Evolutionary conservation across 2,888 invertebrate genomes (phyloP).

Genomic region (Pemphredon lugubris): DNA sequence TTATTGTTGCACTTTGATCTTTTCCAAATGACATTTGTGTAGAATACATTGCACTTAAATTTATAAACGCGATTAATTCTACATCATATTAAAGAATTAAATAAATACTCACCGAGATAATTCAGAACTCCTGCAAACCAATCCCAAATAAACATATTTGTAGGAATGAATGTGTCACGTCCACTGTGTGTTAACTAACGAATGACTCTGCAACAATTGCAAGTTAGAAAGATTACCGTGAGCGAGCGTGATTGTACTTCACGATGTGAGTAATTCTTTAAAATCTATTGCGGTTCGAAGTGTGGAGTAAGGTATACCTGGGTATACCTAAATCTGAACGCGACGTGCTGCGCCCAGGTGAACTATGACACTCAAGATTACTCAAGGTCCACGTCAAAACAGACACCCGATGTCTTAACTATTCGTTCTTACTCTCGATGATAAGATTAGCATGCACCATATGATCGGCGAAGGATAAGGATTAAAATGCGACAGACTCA

Average conservation of each 20-base stretch:
- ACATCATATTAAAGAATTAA: too few relatives aligned
- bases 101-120: slow-evolving; percentile 90
- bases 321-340: slow-evolving; percentile 3
- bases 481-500: slow-evolving; percentile 42
- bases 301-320: background rate
- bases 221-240: slow-evolving; percentile 46
- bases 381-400: background rate
- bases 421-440: too few relatives aligned
- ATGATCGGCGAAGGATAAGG: slow-evolving; percentile 42
- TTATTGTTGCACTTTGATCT: too few relatives aligned
- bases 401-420: too few relatives aligned
- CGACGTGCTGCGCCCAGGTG: background rate
- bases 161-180: slow-evolving; percentile 46
- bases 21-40: too few relatives aligned
- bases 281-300: slow-evolving; percentile 17
- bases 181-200: slow-evolving; percentile 61
- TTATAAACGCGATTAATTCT: too few relatives aligned
- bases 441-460: slow-evolving; percentile 28
- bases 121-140: slow-evolving; percentile 97
- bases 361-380: background rate
- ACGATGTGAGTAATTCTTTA: slow-evolving; percentile 15
- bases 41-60: too few relatives aligned
- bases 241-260: slow-evolving; percentile 19
- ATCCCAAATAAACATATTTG: slow-evolving; percentile 95
- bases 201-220: slow-evolving; percentile 79